These are phyloP conservation scores for Tenthredo livida DNA, from an alignment of 2,888 invertebrate genomes.

Conservation along the genomic window DNA sequence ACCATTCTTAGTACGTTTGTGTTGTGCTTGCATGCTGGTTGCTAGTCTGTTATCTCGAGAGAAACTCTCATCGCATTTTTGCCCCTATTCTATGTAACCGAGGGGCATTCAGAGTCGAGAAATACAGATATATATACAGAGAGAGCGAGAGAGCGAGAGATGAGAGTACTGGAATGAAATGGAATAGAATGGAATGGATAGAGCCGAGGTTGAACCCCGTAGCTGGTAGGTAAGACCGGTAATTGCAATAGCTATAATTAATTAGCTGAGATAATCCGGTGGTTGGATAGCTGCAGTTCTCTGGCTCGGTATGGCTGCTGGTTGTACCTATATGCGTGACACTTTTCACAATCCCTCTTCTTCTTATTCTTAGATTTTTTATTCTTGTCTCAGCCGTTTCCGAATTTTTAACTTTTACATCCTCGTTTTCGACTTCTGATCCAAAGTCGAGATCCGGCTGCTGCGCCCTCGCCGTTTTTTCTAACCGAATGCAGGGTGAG, in stretches of 20 bases:
- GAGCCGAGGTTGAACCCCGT: not conserved
- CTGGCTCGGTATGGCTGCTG: not conserved
- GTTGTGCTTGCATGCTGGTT: not conserved
- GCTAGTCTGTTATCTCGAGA: conserved; percentile 26
- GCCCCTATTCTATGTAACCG: conserved; percentile 8
- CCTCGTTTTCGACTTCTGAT: not conserved
- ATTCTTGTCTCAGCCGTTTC: not conserved
- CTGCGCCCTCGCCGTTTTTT: not conserved
- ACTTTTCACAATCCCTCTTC: not conserved
- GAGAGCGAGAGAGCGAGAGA: not conserved
- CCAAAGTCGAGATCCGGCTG: not conserved
- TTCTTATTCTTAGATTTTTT: not conserved
- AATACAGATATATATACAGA: not conserved
- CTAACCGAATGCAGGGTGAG: not conserved
- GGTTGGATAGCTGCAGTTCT: not conserved
- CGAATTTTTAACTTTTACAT: not conserved
- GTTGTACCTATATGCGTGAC: conserved; percentile 16
- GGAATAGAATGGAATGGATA: not conserved
- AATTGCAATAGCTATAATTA: conserved; percentile 52
- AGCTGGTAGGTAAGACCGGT: conserved; percentile 46
- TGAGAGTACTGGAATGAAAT: not conserved
- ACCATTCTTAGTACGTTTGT: not conserved
- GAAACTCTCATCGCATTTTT: conserved; percentile 19
- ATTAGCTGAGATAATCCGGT: conserved; percentile 37
- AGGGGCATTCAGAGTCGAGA: not conserved